Conservation (phyloP, 2,797 vertebrate genomes). For the Craterocephalus amniculus region DNA sequence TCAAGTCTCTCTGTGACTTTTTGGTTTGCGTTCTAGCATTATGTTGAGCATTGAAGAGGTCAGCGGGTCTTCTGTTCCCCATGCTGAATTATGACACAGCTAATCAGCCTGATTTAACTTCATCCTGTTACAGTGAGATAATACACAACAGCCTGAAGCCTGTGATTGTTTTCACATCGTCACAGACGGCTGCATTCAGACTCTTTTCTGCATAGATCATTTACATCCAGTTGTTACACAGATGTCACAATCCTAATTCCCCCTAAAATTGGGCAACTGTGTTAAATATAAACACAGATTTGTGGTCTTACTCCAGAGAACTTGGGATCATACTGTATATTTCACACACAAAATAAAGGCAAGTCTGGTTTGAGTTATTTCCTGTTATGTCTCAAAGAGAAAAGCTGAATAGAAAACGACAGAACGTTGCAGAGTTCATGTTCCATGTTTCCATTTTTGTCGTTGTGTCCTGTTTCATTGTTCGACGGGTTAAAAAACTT, state of each 20-base stretch:
- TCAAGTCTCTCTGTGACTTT: not conserved
- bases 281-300: not conserved
- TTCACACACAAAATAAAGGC: not conserved
- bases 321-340: not conserved
- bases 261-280: not conserved
- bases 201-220: constrained; percentile 26
- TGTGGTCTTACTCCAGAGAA: constrained; percentile 11
- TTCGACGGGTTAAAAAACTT: constrained; percentile 1
- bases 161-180: constrained; percentile 26
- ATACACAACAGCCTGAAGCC: constrained; percentile 19
- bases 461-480: not conserved
- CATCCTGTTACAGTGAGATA: constrained; percentile 19
- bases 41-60: not conserved
- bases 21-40: not conserved
- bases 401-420: not conserved
- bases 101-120: constrained; percentile 10
- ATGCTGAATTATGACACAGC: constrained; percentile 9
- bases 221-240: not conserved
- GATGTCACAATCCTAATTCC: not conserved
- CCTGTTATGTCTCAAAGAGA: not conserved
- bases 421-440: not conserved
- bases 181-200: constrained; percentile 21
- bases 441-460: constrained; percentile 5
- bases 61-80: not conserved
- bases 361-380: constrained; percentile 7